Evolutionary conservation across 2,888 invertebrate species (phyloP).

Genomic region (Leucophenga maculata): DNA sequence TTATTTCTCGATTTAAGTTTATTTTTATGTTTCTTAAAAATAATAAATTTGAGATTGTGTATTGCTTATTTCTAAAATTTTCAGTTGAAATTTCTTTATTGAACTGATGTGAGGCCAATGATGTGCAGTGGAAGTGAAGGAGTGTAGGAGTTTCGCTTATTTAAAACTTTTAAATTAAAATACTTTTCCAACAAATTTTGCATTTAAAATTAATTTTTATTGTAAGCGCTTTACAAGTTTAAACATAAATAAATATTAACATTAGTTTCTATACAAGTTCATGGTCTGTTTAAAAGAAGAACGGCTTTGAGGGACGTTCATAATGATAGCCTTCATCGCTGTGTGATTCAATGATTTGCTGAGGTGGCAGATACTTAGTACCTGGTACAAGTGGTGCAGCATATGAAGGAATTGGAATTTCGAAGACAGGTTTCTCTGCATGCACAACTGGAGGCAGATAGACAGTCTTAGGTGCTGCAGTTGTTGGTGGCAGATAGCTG

Average conservation of each 20-base stretch:
- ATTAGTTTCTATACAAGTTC: not conserved
- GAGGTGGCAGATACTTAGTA: conserved; percentile 53
- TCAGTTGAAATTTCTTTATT: too few species aligned
- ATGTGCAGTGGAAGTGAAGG: too few species aligned
- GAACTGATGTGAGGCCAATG: too few species aligned
- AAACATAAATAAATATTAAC: conserved; percentile 20
- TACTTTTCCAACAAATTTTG: too few species aligned
- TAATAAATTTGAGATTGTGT: too few species aligned
- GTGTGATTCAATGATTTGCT: conserved; percentile 49
- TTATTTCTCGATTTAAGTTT: too few species aligned
- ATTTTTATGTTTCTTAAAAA: too few species aligned
- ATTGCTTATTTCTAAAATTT: too few species aligned
- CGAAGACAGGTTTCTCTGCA: conserved; percentile 40
- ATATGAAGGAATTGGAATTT: conserved; percentile 66
- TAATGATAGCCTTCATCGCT: conserved; percentile 63
- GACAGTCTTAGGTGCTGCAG: conserved; percentile 30
- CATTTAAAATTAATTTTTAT: too few species aligned
- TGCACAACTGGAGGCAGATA: conserved; percentile 47
- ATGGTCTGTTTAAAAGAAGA: conserved; percentile 47
- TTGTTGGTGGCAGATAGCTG: conserved; percentile 21
- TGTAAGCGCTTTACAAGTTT: not conserved
- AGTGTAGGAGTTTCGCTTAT: too few species aligned
- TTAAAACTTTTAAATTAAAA: too few species aligned
- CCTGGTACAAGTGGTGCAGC: conserved; percentile 61
- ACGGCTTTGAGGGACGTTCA: conserved; percentile 50